Conservation (phyloP, 2,797 vertebrate genomes). For the Trachurus trachurus region DNA sequence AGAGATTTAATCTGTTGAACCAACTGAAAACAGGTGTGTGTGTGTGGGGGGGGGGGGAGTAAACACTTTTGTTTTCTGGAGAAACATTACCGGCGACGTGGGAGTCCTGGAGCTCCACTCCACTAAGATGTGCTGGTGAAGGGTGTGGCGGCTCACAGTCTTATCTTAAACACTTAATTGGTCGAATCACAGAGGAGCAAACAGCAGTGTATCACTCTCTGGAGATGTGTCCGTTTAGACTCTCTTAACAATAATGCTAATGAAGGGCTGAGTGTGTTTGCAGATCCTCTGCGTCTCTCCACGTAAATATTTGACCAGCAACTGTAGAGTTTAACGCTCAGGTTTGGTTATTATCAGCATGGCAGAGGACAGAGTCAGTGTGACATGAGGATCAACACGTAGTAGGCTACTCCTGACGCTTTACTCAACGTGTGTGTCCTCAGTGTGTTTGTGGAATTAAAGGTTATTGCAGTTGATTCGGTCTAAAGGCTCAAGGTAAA, state of each 20-base stretch:
- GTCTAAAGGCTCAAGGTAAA: slow-evolving; percentile 36
- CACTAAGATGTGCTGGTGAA: slow-evolving; percentile 9
- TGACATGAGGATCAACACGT: not conserved
- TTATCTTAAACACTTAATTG: not conserved
- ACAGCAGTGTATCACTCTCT: slow-evolving; percentile 2
- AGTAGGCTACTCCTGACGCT: too few relatives aligned
- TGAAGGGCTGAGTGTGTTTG: not conserved
- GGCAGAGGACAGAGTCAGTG: too few relatives aligned
- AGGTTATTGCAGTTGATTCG: too few relatives aligned
- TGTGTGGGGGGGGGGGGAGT: not conserved
- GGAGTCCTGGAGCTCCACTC: not conserved
- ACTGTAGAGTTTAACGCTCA: slow-evolving; percentile 21
- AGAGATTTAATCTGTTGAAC: slow-evolving; percentile 15
- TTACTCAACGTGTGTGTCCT: too few relatives aligned
- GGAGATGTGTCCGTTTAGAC: not conserved
- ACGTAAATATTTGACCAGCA: slow-evolving; percentile 43
- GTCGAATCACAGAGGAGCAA: slow-evolving; percentile 37
- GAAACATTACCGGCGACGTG: slow-evolving; percentile 6
- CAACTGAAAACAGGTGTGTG: slow-evolving; percentile 47
- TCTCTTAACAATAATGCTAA: not conserved
- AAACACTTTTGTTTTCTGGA: slow-evolving; percentile 4
- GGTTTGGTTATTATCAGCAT: not conserved
- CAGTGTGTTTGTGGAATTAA: not conserved
- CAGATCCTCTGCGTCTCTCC: not conserved
- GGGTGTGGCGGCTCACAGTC: slow-evolving; percentile 11